Evolutionary conservation across 1,140 invertebrate species (phyloP), one percentile per base, ranked within the genome.

Genomic region (Glomeris maerens): DNA sequence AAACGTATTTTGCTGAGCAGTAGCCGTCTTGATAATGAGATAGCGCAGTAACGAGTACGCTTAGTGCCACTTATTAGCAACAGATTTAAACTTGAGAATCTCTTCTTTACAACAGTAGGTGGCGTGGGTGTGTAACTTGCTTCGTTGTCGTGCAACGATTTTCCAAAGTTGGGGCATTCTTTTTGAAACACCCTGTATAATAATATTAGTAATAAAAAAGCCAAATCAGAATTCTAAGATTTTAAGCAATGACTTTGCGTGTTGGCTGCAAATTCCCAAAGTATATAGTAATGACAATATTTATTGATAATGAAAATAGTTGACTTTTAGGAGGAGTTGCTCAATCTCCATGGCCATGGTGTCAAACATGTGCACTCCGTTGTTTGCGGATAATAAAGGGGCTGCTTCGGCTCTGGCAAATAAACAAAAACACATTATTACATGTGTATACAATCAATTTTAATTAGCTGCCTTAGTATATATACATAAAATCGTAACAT

Each of bases 321-420:
- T n/a, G n/a, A 88, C 83, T 75, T 84, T 86, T 44, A 80, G 74
- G 28, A 96, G 67, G 39, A 95, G 69, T 47, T 87, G 80, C 66
- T 94, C 86, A 55, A 96, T 84, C 70, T 97, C 91, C 62, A 82
- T 78, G 2, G 85, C 80, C 73, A 94, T 80, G 1, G 88, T 85
- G 58, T 94, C 89, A 66, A 93, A 93, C 66, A 89, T 83, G 66
- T 91, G 83, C 58, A 92, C 88, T 50, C 80, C 81, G 49, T 63
- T 66, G 21, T 66, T 55, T 53, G 80, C 62, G 55, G 66, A 81
- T 10, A 94, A 73, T 3, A 93, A 71, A 4, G 89, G 89, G 17
- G 82, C 77, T 56, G 79, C 81, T 59, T 92, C 89, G 62, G 21
- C 48, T 38, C 49, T 58, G 49, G 20, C 10, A 14, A 7, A 7